A percentile compares a stretch with the other conserved stretches of the same genome.
phyloP scores from a whole-genome alignment of 2,888 invertebrate genomes.

The Eupelmus urozonus region DNA sequence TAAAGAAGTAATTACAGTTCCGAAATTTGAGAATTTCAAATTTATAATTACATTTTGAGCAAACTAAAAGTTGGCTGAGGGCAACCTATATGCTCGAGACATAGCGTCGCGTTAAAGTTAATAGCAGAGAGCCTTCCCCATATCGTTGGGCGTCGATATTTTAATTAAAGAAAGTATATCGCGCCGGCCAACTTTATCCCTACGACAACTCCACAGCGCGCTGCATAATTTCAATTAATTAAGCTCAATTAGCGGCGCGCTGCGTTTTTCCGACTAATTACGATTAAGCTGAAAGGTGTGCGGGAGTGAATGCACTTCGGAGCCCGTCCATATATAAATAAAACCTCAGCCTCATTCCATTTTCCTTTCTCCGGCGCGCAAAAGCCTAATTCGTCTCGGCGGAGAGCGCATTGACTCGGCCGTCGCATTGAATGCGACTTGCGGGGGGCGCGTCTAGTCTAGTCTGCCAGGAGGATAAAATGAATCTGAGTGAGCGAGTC shows the following conservation, averaged over 20 bases:
- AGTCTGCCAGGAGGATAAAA: background rate
- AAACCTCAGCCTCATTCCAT: background rate
- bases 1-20: too few species aligned
- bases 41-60: too few species aligned
- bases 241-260: conserved; percentile 7
- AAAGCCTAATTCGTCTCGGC: conserved; percentile 38
- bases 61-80: too few species aligned
- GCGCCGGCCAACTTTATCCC: background rate
- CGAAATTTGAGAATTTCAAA: too few species aligned
- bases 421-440: conserved; percentile 32
- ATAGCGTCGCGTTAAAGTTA: too few species aligned
- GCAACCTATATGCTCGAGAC: too few species aligned
- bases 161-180: conserved; percentile 1
- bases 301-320: background rate
- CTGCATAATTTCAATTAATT: conserved; percentile 33
- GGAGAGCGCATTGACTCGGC: conserved; percentile 9
- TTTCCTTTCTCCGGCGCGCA: background rate
- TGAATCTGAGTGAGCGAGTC: background rate
- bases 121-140: too few species aligned
- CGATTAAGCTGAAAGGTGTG: conserved; percentile 19
- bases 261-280: conserved; percentile 6
- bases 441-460: background rate
- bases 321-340: conserved; percentile 11
- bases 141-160: background rate
- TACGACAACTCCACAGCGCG: background rate